Conservation (phyloP, 2,888 invertebrate genomes). For the Tiphia femorata region DNA sequence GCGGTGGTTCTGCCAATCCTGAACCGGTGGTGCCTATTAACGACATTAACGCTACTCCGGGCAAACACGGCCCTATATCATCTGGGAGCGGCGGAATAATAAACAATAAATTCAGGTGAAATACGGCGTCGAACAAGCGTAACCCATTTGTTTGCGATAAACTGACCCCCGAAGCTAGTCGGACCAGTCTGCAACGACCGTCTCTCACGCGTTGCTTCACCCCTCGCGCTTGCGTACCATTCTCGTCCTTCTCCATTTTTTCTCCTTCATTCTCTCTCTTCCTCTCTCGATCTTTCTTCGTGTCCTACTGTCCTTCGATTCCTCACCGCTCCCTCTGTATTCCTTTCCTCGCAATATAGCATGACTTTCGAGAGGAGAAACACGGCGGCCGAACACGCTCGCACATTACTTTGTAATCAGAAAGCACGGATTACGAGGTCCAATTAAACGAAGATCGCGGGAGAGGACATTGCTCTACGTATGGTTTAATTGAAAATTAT, state of each 20-base stretch:
- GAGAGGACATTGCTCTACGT: too few species aligned
- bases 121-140: slow-evolving; percentile 66
- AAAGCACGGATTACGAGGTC: background rate
- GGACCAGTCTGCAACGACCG: slow-evolving; percentile 58
- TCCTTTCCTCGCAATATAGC: background rate
- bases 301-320: too few species aligned
- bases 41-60: slow-evolving; percentile 65
- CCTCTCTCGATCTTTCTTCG: too few species aligned
- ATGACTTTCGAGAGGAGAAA: background rate
- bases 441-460: too few species aligned
- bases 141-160: slow-evolving; percentile 68
- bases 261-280: slow-evolving; percentile 4
- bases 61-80: slow-evolving; percentile 66
- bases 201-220: slow-evolving; percentile 40
- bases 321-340: slow-evolving; percentile 10
- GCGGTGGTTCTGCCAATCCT: too few species aligned
- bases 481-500: too few species aligned
- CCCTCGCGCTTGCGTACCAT: slow-evolving; percentile 15
- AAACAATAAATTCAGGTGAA: slow-evolving; percentile 67
- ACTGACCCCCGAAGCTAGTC: slow-evolving; percentile 65
- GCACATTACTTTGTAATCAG: too few species aligned
- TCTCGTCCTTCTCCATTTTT: slow-evolving; percentile 7
- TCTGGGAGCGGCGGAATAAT: slow-evolving; percentile 60
- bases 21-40: slow-evolving; percentile 60
- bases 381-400: too few species aligned